phyloP scores from a whole-genome alignment of 2,797 vertebrate genomes.

The Artibeus lituratus region DNA sequence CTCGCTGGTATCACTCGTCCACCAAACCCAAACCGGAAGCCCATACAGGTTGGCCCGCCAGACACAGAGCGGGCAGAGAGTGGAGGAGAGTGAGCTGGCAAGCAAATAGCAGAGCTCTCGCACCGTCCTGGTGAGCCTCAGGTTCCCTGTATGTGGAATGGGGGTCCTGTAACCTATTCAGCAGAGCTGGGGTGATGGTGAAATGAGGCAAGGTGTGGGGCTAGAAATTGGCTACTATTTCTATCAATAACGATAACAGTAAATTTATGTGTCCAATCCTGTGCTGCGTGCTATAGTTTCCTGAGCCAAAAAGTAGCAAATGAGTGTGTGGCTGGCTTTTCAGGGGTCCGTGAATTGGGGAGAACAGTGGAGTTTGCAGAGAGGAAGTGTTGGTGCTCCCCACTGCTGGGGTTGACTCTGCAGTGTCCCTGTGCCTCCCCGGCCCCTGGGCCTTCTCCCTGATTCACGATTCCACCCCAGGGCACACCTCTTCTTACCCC shows the following conservation, averaged over 20 bases:
- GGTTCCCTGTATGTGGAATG: not conserved
- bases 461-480: not conserved
- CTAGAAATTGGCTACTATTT: not conserved
- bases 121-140: not conserved
- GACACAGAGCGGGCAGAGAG: too few species aligned
- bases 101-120: not conserved
- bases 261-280: too few species aligned
- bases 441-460: not conserved
- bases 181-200: rapidly evolving
- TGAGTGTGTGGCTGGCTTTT: not conserved
- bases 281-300: not conserved
- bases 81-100: not conserved
- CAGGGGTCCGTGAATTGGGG: rapidly evolving
- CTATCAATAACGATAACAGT: not conserved
- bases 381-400: rapidly evolving
- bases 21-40: not conserved
- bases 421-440: rapidly evolving
- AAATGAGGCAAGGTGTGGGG: rapidly evolving
- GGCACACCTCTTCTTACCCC: not conserved
- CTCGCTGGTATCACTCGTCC: rapidly evolving
- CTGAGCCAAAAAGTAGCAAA: not conserved
- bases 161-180: rapidly evolving
- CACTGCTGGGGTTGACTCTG: not conserved
- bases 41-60: rapidly evolving
- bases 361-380: rapidly evolving